phyloP scores from a whole-genome alignment of 2,797 vertebrate genomes.

The Centropyge bicolor region DNA sequence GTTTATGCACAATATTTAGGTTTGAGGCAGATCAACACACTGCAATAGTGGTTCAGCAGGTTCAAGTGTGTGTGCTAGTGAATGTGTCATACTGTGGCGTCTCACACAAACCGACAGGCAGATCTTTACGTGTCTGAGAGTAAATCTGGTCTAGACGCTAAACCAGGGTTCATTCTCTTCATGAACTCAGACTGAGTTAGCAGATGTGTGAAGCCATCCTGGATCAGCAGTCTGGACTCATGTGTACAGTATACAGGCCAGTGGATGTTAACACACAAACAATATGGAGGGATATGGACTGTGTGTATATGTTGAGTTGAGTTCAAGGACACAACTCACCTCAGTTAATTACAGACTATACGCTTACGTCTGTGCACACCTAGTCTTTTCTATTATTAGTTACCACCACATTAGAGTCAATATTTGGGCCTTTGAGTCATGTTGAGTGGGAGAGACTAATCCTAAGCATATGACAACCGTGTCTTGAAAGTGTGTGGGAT shows the following conservation, averaged over 20 bases:
- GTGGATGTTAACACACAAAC: slow-evolving; percentile 21
- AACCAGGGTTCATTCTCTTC: slow-evolving; percentile 21
- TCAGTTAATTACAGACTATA: slow-evolving; percentile 2
- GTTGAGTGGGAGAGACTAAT: slow-evolving; percentile 74
- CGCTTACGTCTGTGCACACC: slow-evolving; percentile 12
- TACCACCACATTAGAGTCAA: slow-evolving; percentile 48
- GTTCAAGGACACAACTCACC: background rate
- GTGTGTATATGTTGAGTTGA: background rate
- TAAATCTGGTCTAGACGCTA: slow-evolving; percentile 46
- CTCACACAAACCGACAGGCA: slow-evolving; percentile 1
- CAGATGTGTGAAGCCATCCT: slow-evolving; percentile 10
- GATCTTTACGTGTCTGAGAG: slow-evolving; percentile 30
- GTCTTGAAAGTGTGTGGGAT: slow-evolving; percentile 53
- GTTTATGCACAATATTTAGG: slow-evolving; percentile 53
- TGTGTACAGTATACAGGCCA: slow-evolving; percentile 45
- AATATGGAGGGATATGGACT: background rate
- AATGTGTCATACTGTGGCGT: slow-evolving; percentile 17
- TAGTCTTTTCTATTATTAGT: slow-evolving; percentile 47
- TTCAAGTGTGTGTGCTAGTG: slow-evolving; percentile 13
- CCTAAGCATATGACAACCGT: slow-evolving; percentile 66
- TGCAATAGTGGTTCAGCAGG: slow-evolving; percentile 29
- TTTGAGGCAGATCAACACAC: slow-evolving; percentile 50
- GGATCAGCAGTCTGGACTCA: slow-evolving; percentile 37
- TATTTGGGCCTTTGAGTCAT: slow-evolving; percentile 72
- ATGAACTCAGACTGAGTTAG: slow-evolving; percentile 7